Evolutionary conservation across 2,797 vertebrate species (phyloP), one percentile per base, ranked within the genome.

Genomic region (Amblyopsis hoosieri): DNA sequence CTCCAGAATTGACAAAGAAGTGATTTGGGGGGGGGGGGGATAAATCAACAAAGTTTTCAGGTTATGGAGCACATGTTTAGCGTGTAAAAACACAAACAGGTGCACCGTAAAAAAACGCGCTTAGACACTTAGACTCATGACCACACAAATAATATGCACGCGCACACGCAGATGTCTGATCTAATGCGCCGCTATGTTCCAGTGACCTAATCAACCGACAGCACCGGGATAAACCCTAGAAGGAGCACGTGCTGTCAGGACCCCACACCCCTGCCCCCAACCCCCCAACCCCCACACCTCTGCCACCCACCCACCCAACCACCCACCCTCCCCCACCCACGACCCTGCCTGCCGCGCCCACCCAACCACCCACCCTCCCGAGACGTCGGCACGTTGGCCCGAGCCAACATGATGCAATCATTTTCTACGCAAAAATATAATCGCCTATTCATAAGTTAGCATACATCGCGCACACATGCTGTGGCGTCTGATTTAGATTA

Each of bases 401-500:
- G 47, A 48, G n/a, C 47, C 47, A 48, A n/a, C 12, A 14, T 48
- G 47, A 45, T 33, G n/a, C 12, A 57, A 57, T 42, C 14, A 12
- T 6, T 45, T 14, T n/a, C 33, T 57, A 42, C 42, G 37, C 11
- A 15, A 29, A 15, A 58, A 53, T 66, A 51, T 59, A 76, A 69
- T 33, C 13, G 57, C 50, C 67, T 48, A 55, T 76, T 70, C 79
- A 82, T 62, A 64, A 85, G 81, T 68, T 80, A 78, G 70, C 66
- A 54, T 11, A 31, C 74, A 83, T 73, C 82, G 82, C 83, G 81
- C 72, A 79, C 64, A 42, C 37, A 42, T 42, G 9, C 37, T 42
- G 37, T 72, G 71, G 74, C 84, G 84, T 88, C 83, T 89, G 87
- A 88, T 82, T 85, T 85, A 75, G 78, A 87, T 89, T 83, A 87